Percentiles rank a stretch among this genome's conserved stretches.
Evolutionary conservation across 2,888 invertebrate species (phyloP).

Genomic region (Sesia apiformis): DNA sequence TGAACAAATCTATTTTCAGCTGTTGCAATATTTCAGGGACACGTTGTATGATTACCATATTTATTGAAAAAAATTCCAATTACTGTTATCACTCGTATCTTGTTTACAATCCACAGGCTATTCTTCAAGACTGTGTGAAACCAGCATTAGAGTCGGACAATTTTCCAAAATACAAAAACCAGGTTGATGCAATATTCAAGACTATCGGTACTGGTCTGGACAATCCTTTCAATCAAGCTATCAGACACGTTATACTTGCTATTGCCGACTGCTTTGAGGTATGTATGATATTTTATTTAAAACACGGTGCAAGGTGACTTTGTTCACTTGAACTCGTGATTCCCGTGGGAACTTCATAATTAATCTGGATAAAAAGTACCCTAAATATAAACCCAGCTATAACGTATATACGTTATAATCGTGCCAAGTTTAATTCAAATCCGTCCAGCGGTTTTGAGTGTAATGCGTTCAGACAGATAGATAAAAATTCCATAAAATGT

Average conservation of each 20-base stretch:
- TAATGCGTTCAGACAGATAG: no score
- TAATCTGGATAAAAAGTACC: no score
- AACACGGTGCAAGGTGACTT: constrained; percentile 3
- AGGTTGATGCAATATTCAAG: constrained; percentile 51
- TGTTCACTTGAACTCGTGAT: no score
- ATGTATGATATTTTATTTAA: constrained; percentile 13
- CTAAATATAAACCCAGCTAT: neutral
- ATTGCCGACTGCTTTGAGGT: constrained; percentile 77
- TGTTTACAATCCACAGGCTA: constrained; percentile 32
- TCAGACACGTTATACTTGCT: constrained; percentile 70
- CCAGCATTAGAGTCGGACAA: constrained; percentile 73
- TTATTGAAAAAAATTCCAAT: no score
- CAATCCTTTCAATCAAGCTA: constrained; percentile 68
- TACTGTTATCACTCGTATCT: neutral
- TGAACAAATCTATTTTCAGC: no score
- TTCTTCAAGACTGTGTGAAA: constrained; percentile 81
- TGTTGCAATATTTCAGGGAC: no score
- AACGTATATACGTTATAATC: no score
- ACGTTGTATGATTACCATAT: no score
- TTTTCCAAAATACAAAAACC: constrained; percentile 42
- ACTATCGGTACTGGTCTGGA: constrained; percentile 57
- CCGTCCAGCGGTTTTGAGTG: no score
- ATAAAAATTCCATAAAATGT: no score
- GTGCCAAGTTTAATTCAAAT: no score
- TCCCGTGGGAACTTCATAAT: no score